These are phyloP conservation scores for Sapayoa aenigma DNA, from an alignment of 2,113 vertebrate genomes.

Conservation along the genomic window DNA sequence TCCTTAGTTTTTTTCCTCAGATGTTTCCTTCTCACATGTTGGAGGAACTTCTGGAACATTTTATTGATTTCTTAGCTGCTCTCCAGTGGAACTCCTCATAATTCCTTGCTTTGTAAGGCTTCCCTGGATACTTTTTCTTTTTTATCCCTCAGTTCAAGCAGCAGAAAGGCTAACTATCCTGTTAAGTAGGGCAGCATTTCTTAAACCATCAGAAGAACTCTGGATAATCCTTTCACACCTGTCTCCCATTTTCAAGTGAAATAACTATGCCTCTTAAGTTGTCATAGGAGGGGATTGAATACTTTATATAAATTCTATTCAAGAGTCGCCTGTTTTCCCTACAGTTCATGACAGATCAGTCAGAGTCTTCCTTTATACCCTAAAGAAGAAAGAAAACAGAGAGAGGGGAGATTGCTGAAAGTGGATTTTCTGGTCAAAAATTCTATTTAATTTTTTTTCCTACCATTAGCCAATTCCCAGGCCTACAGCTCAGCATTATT, in stretches of 20 bases:
- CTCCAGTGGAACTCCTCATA: background rate
- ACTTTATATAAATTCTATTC: conserved; percentile 4
- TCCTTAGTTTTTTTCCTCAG: background rate
- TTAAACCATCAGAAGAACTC: background rate
- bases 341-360: conserved; percentile 14
- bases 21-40: background rate
- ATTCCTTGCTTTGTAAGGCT: background rate
- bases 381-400: conserved; percentile 19
- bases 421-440: conserved; percentile 33
- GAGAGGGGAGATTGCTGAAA: background rate
- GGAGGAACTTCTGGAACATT: background rate
- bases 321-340: conserved; percentile 14
- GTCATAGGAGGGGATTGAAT: background rate
- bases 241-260: conserved; percentile 30
- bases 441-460: conserved; percentile 3
- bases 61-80: background rate
- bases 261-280: conserved; percentile 20
- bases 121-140: background rate
- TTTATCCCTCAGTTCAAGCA: background rate
- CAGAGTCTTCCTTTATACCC: background rate
- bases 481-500: background rate
- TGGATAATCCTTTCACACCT: conserved; percentile 48
- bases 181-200: conserved; percentile 41
- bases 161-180: background rate
- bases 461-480: background rate